Evolutionary conservation across 2,888 invertebrate genomes (phyloP), one percentile per base, ranked within the genome.

Genomic region (Synanthedon vespiformis): DNA sequence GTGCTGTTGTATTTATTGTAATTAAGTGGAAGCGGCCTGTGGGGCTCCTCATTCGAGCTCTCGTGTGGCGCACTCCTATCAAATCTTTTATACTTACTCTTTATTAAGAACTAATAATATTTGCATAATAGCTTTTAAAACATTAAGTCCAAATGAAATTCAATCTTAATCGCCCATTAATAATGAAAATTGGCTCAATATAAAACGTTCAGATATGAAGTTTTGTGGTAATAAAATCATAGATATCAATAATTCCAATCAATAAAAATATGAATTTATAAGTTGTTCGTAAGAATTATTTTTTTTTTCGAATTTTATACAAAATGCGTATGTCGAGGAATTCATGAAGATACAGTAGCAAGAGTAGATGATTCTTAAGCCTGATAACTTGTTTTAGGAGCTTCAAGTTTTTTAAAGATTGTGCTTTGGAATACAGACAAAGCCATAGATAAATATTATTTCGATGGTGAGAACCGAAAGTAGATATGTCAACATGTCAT

Each of bases 71-170:
- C 34, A 10, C 71, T 70, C 70, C 71, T 74, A 79, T 82, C 78
- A 76, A 74, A 74, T 72, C 65, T 70, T 75, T 75, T 81, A 84
- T 77, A 75, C 79, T 80, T 78, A 84, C 77, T 76, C 79, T 80
- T 78, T 84, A 84, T 83, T 83, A 83, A 74, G 74, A 83, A 82
- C 79, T 76, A 80, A 84, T 85, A 72, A 75, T 83, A 86, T 86
- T 86, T 83, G 83, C 84, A 86, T 86, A 86, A 86, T 81, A 73
- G 71, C 73, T 72, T 81, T 77, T 78, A 71, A 69, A 78, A 73
- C 73, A 74, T 72, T 77, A 67, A 74, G 68, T 71, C 65, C 62
- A 74, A 72, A 81, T 79, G 82, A 82, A 80, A 86, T 79, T 76
- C 78, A 77, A 85, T 84, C 74, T 78, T 80, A 79, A 85, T 83